Percentiles rank a stretch among this genome's conserved stretches.
phyloP scores from a whole-genome alignment of 2,113 vertebrate species.

The Tylochromis polylepis region DNA sequence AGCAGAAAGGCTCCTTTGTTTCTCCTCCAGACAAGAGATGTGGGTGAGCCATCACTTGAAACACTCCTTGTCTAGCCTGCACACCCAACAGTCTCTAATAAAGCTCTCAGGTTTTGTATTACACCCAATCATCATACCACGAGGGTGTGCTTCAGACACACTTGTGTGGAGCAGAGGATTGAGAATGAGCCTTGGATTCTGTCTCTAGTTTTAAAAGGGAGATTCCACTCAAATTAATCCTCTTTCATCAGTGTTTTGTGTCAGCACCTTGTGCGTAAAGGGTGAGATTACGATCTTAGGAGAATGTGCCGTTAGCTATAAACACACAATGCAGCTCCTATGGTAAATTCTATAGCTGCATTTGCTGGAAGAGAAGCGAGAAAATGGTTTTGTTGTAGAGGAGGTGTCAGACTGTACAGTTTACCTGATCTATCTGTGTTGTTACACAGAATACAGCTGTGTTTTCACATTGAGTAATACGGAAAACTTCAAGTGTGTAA shows the following conservation, averaged over 20 bases:
- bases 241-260: conserved; percentile 2
- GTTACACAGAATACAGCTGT: neutral
- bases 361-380: neutral
- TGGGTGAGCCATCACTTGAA: conserved; percentile 43
- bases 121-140: conserved; percentile 36
- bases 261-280: neutral
- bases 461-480: neutral
- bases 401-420: neutral
- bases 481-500: conserved; percentile 5
- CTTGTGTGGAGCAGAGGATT: neutral
- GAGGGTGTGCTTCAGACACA: conserved; percentile 34
- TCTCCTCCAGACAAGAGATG: conserved; percentile 31
- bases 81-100: conserved; percentile 29
- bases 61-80: conserved; percentile 37
- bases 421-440: neutral
- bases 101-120: conserved; percentile 52
- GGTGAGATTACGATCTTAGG: neutral
- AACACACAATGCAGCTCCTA: neutral
- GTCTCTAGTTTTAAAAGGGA: neutral
- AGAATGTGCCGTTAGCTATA: neutral
- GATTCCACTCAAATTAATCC: conserved; percentile 19
- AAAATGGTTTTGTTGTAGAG: neutral
- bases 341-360: neutral
- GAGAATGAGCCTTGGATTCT: neutral
- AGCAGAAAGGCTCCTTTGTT: conserved; percentile 54